Evolutionary conservation across 1,140 invertebrate genomes (phyloP), one percentile per base, ranked within the genome.

Genomic region (Cecropterus lyciades): DNA sequence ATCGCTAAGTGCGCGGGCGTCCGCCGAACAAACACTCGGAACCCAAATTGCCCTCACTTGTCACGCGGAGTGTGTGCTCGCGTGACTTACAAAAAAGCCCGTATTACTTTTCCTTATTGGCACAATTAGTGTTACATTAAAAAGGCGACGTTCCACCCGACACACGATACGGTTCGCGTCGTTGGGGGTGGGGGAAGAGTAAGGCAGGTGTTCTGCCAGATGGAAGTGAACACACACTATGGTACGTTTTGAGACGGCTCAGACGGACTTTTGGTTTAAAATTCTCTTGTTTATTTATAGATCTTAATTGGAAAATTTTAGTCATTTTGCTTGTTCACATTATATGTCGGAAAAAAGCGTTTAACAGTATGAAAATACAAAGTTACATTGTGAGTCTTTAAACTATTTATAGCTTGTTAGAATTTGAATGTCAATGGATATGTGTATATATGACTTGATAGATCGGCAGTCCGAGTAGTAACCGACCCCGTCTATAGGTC

Each of bases 31-130:
- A 83, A 83, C 82, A 85, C 80, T 84, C 68, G 53, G 63, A 69
- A 82, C 73, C 75, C 69, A 80, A 84, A 82, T 85, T 85, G 70
- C 77, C 75, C 64, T 79, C 73, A 78, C 80, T 79, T 79, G 82
- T 84, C 78, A 81, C 67, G 66, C 57, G 43, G 59, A 78, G 71
- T 74, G 68, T 73, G 53, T 40, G 42, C 57, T 71, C 42, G 62
- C 63, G 63, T 65, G 45, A 57, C 55, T 57, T 63, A 63, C 46
- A 45, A 53, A 72, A 67, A 56, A 60, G 42, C 30, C 16, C 56
- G 42, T 57, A 57, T 57, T 45, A 45, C 55, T 57, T 57, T 57
- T 45, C 40, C 55, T 57, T 57, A 45, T 67, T 60, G 56, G 56
- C 49, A 45, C 56, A 67, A 67, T 67, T 67, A 67, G 40, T 52